Evolutionary conservation across 2,888 invertebrate species (phyloP).

Genomic region (Drosophila subsilvestris): DNA sequence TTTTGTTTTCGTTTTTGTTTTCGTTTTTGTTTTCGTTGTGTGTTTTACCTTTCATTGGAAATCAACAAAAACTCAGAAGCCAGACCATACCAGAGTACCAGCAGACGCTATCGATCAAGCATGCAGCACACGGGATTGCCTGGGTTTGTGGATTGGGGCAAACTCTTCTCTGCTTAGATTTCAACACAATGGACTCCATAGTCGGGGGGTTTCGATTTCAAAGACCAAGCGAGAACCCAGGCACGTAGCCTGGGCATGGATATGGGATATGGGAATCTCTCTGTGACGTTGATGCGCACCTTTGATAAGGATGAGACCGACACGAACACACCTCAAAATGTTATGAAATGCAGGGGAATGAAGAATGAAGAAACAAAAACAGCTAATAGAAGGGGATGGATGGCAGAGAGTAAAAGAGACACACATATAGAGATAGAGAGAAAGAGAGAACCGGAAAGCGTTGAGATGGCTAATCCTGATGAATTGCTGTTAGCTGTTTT

Average conservation of each 20-base stretch:
- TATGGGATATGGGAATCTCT: slow-evolving; percentile 47
- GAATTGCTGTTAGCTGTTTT: slow-evolving; percentile 41
- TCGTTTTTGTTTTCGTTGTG: slow-evolving; percentile 2
- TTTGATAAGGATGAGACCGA: slow-evolving; percentile 69
- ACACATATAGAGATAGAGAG: not conserved
- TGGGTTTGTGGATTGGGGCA: slow-evolving; percentile 10
- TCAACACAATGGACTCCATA: slow-evolving; percentile 67
- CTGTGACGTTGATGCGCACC: slow-evolving; percentile 76
- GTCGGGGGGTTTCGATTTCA: slow-evolving; percentile 71
- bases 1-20: slow-evolving; percentile 26
- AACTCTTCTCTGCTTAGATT: slow-evolving; percentile 51
- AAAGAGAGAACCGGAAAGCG: slow-evolving; percentile 35
- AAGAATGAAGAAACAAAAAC: slow-evolving; percentile 1
- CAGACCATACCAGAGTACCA: not conserved
- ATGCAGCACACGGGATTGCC: slow-evolving; percentile 53
- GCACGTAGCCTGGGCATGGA: slow-evolving; percentile 59
- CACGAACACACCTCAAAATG: slow-evolving; percentile 58
- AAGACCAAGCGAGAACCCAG: slow-evolving; percentile 54
- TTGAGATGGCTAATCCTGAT: slow-evolving; percentile 61
- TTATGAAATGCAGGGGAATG: slow-evolving; percentile 35
- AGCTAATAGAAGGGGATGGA: slow-evolving; percentile 15
- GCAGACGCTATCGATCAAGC: slow-evolving; percentile 73
- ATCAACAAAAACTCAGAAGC: slow-evolving; percentile 19
- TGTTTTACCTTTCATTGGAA: slow-evolving; percentile 65
- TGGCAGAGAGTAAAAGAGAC: not conserved